Evolutionary conservation across 1,140 invertebrate species (phyloP).

Genomic region (Agrilus planipennis): DNA sequence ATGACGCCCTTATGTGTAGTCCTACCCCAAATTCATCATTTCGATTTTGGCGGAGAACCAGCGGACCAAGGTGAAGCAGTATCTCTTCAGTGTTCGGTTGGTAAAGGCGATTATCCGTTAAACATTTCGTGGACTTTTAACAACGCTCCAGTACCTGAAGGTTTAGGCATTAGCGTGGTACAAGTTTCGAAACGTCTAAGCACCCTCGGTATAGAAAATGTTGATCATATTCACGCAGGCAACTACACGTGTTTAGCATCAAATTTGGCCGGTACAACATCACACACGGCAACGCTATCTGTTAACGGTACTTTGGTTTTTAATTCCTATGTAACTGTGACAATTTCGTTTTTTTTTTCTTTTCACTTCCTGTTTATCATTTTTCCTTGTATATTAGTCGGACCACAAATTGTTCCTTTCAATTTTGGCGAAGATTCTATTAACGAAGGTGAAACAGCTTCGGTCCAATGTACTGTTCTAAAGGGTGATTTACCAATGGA

Average conservation of each 20-base stretch:
- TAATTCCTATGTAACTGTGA: background rate
- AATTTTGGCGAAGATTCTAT: conserved; percentile 35
- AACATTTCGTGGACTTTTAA: conserved; percentile 43
- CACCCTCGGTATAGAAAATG: conserved; percentile 38
- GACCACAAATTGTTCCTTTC: conserved; percentile 41
- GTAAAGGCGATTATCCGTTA: conserved; percentile 41
- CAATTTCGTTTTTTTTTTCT: background rate
- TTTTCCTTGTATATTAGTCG: conserved; percentile 29
- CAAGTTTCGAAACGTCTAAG: conserved; percentile 36
- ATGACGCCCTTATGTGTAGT: conserved; percentile 5
- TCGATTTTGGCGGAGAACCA: conserved; percentile 28
- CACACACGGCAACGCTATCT: conserved; percentile 43
- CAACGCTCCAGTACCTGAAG: conserved; percentile 28
- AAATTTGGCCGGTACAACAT: conserved; percentile 49
- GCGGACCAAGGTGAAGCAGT: conserved; percentile 40
- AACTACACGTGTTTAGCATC: conserved; percentile 57
- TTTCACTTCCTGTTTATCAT: background rate
- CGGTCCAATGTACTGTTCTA: conserved; percentile 40
- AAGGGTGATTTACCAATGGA: conserved; percentile 44
- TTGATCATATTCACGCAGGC: conserved; percentile 51
- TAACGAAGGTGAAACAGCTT: conserved; percentile 44
- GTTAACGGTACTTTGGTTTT: conserved; percentile 40
- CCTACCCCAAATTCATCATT: conserved; percentile 13
- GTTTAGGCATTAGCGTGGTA: conserved; percentile 45
- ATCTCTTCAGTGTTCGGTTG: conserved; percentile 37